Conservation (phyloP, 2,888 invertebrate genomes). For the Thera obeliscata region DNA sequence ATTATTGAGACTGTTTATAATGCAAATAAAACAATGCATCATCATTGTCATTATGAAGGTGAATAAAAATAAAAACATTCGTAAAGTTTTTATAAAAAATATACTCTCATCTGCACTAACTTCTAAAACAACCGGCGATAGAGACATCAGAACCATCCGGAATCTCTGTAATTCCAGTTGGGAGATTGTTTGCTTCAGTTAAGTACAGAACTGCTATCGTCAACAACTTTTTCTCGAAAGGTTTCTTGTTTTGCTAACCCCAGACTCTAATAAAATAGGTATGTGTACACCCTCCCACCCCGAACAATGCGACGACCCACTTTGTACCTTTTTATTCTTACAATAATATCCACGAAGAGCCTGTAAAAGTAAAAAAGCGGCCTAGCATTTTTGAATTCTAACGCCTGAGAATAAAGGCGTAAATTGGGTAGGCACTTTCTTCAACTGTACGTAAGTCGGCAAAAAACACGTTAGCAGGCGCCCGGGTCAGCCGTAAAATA, state of each 20-base stretch:
- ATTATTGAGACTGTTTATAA: slow-evolving; percentile 35
- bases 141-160: slow-evolving; percentile 19
- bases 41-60: too few relatives aligned
- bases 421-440: slow-evolving; percentile 28
- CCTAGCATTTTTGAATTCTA: slow-evolving; percentile 32
- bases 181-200: slow-evolving; percentile 29
- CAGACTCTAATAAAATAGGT: slow-evolving; percentile 40
- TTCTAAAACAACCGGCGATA: slow-evolving; percentile 22
- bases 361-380: slow-evolving; percentile 33
- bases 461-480: slow-evolving; percentile 56
- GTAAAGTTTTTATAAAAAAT: neutral
- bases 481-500: slow-evolving; percentile 59
- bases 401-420: slow-evolving; percentile 29
- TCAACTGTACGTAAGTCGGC: slow-evolving; percentile 37
- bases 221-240: slow-evolving; percentile 36
- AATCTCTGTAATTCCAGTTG: slow-evolving; percentile 32
- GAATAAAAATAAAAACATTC: neutral
- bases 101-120: neutral
- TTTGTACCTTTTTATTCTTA: slow-evolving; percentile 42
- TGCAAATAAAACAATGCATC: too few relatives aligned
- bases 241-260: slow-evolving; percentile 38
- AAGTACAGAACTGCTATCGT: slow-evolving; percentile 29
- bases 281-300: slow-evolving; percentile 34
- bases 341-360: slow-evolving; percentile 40
- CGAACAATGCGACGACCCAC: slow-evolving; percentile 42